phyloP scores from a whole-genome alignment of 2,113 vertebrate genomes.

The Piaya cayana region DNA sequence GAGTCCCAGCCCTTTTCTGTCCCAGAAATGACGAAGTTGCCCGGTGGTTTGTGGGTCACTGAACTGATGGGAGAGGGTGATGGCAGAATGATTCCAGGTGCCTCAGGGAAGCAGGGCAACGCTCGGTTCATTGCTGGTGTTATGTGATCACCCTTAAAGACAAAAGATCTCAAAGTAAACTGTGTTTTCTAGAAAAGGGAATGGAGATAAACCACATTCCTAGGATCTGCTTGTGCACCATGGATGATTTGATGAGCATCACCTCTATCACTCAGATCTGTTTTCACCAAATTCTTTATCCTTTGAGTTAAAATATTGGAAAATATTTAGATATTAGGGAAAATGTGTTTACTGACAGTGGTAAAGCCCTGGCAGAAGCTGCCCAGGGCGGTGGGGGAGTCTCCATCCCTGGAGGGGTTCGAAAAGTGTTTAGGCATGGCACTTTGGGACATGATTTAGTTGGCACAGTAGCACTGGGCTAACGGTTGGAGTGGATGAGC shows the following conservation, averaged over 20 bases:
- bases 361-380: too few species aligned
- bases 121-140: not conserved
- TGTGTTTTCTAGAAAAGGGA: not conserved
- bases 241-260: not conserved
- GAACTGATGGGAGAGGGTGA: not conserved
- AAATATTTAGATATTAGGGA: too few species aligned
- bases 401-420: too few species aligned
- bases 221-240: not conserved
- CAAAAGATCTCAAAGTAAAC: not conserved
- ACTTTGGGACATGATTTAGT: too few species aligned
- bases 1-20: not conserved
- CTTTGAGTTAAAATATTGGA: not conserved
- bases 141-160: not conserved
- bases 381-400: too few species aligned
- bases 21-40: not conserved
- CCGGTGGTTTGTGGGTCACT: fast-evolving
- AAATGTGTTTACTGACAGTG: too few species aligned
- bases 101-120: not conserved
- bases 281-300: not conserved
- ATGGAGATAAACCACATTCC: not conserved
- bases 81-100: not conserved
- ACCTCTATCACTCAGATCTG: fast-evolving
- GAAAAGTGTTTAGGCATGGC: too few species aligned
- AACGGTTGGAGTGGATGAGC: too few species aligned
- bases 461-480: too few species aligned